Percentiles rank a stretch among this genome's conserved stretches.
phyloP scores from a whole-genome alignment of 1,140 invertebrate species.

The Sarcophaga peregrina region DNA sequence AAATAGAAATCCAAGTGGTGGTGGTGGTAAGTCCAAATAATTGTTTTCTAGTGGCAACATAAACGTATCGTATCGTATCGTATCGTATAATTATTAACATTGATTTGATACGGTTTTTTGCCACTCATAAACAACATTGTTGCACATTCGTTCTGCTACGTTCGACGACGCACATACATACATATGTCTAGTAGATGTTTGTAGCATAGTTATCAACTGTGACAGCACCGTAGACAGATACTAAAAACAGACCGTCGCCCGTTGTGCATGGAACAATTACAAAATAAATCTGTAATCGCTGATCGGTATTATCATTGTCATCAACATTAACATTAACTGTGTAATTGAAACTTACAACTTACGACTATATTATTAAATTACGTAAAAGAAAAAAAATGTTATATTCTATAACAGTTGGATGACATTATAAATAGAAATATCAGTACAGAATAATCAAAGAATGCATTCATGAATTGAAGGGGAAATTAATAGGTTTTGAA shows the following conservation, averaged over 20 bases:
- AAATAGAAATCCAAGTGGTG: not conserved
- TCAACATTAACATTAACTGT: constrained; percentile 4
- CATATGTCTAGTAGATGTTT: too few species aligned
- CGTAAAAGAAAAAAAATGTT: too few species aligned
- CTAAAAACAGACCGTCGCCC: not conserved
- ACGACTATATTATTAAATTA: not conserved
- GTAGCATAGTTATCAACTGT: too few species aligned
- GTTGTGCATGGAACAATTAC: not conserved
- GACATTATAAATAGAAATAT: too few species aligned
- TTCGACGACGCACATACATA: too few species aligned
- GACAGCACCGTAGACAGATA: not conserved
- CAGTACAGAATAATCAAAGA: too few species aligned
- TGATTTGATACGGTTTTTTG: not conserved
- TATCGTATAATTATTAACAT: constrained; percentile 5
- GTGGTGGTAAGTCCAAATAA: not conserved
- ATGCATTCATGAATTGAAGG: too few species aligned
- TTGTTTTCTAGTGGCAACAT: constrained; percentile 31
- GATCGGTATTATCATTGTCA: not conserved
- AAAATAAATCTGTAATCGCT: constrained; percentile 1
- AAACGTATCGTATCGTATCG: not conserved
- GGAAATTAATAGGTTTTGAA: too few species aligned
- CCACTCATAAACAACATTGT: not conserved
- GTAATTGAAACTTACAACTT: not conserved
- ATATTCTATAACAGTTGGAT: too few species aligned
- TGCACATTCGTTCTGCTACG: not conserved